A percentile compares a stretch with the other conserved stretches of the same genome.
Conservation (phyloP, 2,797 vertebrate genomes). For the Heliangelus exortis region DNA sequence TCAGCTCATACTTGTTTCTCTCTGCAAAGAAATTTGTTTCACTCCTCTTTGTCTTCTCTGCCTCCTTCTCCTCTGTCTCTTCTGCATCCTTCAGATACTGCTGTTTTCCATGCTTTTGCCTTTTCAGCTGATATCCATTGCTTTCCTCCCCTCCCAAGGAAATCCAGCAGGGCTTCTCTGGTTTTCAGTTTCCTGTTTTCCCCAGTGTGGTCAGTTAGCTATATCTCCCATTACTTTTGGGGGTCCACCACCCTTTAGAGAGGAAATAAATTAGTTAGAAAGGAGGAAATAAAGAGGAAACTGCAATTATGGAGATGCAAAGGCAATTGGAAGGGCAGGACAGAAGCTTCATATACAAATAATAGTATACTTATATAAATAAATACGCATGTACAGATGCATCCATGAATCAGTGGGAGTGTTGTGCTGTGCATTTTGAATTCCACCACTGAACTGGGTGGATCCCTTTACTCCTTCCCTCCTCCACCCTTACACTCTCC, state of each 20-base stretch:
- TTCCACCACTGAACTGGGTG: neutral
- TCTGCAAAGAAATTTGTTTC: neutral
- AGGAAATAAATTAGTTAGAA: neutral
- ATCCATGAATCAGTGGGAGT: neutral
- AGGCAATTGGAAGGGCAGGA: neutral
- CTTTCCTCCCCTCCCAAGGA: neutral
- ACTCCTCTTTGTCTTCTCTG: neutral
- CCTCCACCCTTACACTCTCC: neutral
- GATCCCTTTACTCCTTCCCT: neutral
- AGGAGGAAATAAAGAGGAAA: neutral
- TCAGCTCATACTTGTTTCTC: neutral
- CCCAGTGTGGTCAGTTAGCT: neutral
- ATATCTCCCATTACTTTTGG: neutral
- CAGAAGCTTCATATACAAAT: neutral
- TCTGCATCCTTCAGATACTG: neutral
- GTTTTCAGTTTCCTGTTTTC: neutral
- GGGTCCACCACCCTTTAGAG: neutral
- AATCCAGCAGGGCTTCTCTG: neutral
- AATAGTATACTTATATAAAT: neutral
- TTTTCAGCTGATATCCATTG: neutral
- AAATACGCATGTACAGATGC: neutral
- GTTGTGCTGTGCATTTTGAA: neutral
- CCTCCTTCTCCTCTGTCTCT: neutral
- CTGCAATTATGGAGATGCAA: neutral
- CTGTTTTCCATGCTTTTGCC: neutral